Evolutionary conservation across 2,797 vertebrate genomes (phyloP).

Genomic region (Bradypus variegatus): DNA sequence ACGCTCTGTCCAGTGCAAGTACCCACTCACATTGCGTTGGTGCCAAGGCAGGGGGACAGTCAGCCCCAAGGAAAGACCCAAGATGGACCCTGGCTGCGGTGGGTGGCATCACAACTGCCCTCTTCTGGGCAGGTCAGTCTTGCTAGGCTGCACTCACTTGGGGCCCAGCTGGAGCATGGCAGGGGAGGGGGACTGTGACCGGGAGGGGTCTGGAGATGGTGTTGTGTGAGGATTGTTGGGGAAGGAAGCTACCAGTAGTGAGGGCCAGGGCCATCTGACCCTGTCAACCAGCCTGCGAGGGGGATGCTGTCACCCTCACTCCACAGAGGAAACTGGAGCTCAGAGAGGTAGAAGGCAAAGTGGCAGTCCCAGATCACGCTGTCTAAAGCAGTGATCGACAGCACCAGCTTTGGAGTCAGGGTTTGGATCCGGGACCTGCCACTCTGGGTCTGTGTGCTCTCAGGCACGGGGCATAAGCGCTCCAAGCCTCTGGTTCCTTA

Average conservation of each 20-base stretch:
- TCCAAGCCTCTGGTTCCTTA: neutral
- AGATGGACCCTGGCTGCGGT: neutral
- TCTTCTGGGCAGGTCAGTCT: neutral
- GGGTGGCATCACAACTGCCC: neutral
- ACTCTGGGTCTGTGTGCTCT: neutral
- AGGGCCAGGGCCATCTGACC: neutral
- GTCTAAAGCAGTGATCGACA: too few species aligned
- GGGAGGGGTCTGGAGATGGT: neutral
- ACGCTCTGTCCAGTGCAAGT: neutral
- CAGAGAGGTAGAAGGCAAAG: neutral
- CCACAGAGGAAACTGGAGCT: neutral
- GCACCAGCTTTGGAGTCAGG: neutral
- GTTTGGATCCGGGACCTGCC: neutral
- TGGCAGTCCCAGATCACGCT: neutral
- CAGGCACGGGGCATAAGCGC: neutral
- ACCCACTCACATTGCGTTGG: neutral
- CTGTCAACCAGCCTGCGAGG: neutral
- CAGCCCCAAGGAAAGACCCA: neutral
- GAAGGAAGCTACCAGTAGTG: neutral
- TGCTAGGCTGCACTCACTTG: neutral
- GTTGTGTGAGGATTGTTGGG: neutral
- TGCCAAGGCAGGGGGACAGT: neutral
- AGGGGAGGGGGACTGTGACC: neutral
- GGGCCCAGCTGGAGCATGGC: neutral
- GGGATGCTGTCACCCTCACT: neutral